phyloP scores from a whole-genome alignment of 1,140 invertebrate species.

The Drepana arcuata region DNA sequence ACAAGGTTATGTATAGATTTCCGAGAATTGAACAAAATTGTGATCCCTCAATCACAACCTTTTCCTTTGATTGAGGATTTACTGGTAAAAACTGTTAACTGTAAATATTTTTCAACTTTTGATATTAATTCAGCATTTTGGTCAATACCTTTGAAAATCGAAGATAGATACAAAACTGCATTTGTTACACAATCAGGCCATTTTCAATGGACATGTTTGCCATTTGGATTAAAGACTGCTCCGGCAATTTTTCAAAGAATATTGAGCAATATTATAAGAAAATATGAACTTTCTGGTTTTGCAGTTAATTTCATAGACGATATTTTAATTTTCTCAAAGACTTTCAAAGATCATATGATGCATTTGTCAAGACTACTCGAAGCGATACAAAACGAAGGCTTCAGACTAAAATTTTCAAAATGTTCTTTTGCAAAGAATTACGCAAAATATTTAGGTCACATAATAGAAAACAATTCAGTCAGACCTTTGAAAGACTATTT shows the following conservation, averaged over 20 bases:
- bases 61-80: constrained; percentile 29
- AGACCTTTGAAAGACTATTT: not conserved
- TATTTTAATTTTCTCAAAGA: constrained; percentile 6
- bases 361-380: constrained; percentile 8
- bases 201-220: too few species aligned
- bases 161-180: constrained; percentile 12
- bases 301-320: too few species aligned
- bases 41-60: too few species aligned
- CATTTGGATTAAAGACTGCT: too few species aligned
- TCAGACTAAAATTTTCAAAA: constrained; percentile 16
- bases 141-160: constrained; percentile 25
- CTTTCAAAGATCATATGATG: constrained; percentile 7
- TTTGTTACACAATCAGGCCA: constrained; percentile 8
- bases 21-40: too few species aligned
- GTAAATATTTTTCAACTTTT: constrained; percentile 15
- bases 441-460: not conserved
- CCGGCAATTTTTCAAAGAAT: too few species aligned
- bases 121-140: constrained; percentile 42
- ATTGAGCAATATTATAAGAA: too few species aligned
- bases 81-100: constrained; percentile 24
- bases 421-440: too few species aligned
- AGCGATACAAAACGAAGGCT: constrained; percentile 7
- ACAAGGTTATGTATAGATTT: constrained; percentile 22
- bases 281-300: constrained; percentile 3
- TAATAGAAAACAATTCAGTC: not conserved